Evolutionary conservation across 2,113 vertebrate species (phyloP).

Genomic region (Mixornis gularis): DNA sequence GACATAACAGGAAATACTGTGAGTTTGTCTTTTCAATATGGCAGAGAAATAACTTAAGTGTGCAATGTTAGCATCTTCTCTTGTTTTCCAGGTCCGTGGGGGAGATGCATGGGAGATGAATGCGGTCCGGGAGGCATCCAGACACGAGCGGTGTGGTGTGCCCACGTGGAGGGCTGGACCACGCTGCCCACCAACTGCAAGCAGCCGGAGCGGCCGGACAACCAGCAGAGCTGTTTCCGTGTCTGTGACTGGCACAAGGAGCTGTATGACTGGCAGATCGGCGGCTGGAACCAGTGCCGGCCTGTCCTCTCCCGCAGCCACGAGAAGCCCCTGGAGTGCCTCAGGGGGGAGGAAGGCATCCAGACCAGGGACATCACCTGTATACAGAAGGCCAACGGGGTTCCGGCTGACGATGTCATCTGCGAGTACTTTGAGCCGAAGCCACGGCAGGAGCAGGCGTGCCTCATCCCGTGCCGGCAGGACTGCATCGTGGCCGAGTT

Average conservation of each 20-base stretch:
- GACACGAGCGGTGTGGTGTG: conserved; percentile 93
- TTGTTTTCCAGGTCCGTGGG: conserved; percentile 87
- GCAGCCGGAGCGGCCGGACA: conserved; percentile 81
- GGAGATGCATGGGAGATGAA: conserved; percentile 94
- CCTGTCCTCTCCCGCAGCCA: conserved; percentile 79
- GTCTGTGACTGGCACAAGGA: conserved; percentile 97
- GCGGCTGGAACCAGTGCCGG: conserved; percentile 84
- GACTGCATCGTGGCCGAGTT: conserved; percentile 91
- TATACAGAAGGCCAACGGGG: conserved; percentile 77
- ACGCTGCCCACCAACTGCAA: conserved; percentile 91
- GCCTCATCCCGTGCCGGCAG: conserved; percentile 91
- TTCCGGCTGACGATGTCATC: conserved; percentile 84
- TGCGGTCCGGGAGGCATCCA: conserved; percentile 94
- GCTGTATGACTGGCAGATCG: conserved; percentile 89
- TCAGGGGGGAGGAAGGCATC: conserved; percentile 87
- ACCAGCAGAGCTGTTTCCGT: conserved; percentile 92
- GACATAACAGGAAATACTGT: background rate
- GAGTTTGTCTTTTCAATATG: background rate
- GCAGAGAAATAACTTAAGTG: background rate
- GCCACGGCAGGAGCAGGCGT: conserved; percentile 91
- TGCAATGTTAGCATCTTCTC: background rate
- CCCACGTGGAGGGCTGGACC: conserved; percentile 94
- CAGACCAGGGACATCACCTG: conserved; percentile 88
- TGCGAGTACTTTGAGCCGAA: conserved; percentile 96
- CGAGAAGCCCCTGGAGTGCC: conserved; percentile 74